Conservation (phyloP, 2,797 vertebrate species). For the Intellagama lesueurii region DNA sequence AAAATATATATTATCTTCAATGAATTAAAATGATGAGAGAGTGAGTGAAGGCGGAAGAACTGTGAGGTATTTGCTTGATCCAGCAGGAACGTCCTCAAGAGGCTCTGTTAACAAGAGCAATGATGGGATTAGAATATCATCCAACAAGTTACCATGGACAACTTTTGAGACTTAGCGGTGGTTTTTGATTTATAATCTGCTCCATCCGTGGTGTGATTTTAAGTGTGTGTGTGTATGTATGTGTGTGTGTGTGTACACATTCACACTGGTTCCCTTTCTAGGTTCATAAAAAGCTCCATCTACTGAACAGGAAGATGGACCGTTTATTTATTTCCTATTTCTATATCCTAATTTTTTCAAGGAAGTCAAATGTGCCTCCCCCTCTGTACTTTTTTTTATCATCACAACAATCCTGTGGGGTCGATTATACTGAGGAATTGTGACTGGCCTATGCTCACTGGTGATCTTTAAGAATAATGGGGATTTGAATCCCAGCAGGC, state of each 20-base stretch:
- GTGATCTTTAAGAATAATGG: neutral
- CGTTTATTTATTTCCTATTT: neutral
- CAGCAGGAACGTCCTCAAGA: neutral
- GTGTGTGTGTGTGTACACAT: neutral
- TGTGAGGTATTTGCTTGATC: neutral
- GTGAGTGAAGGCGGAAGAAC: neutral
- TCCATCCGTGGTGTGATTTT: neutral
- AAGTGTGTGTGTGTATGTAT: neutral
- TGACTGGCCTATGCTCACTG: neutral
- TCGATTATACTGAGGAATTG: neutral
- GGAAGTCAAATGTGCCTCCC: neutral
- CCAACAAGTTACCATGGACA: neutral
- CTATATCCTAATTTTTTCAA: neutral
- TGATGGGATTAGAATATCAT: neutral
- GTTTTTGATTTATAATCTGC: neutral
- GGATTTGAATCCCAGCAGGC: neutral
- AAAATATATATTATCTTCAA: conserved; percentile 47
- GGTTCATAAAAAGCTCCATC: neutral
- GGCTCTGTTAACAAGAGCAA: neutral
- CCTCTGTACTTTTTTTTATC: neutral
- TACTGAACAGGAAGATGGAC: neutral
- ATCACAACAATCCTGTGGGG: neutral
- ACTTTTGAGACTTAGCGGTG: neutral
- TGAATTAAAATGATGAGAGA: neutral
- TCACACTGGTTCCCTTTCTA: neutral